Evolutionary conservation across 2,888 invertebrate species (phyloP).

Genomic region (Amphipoea lucens): DNA sequence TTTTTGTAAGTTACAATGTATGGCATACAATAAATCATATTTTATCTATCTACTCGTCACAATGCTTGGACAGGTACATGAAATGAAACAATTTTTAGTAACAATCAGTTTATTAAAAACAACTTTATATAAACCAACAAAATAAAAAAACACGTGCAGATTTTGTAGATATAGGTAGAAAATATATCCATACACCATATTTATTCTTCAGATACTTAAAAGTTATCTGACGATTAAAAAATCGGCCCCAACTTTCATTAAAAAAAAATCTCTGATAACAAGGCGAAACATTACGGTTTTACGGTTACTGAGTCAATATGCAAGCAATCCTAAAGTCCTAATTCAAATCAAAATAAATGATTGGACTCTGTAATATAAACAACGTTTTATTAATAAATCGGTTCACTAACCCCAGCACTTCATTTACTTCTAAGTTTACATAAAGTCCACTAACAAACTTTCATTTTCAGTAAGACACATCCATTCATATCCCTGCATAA

Average conservation of each 20-base stretch:
- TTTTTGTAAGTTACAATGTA: too few relatives aligned
- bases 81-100: too few relatives aligned
- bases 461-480: not conserved
- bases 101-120: too few relatives aligned
- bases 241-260: too few relatives aligned
- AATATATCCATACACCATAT: not conserved
- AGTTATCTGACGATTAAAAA: too few relatives aligned
- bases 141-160: too few relatives aligned
- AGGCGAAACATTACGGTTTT: not conserved
- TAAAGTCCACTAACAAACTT: not conserved
- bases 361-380: not conserved
- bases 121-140: too few relatives aligned
- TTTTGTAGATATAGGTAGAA: too few relatives aligned
- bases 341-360: too few relatives aligned
- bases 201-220: not conserved
- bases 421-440: not conserved
- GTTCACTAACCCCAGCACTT: not conserved
- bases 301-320: not conserved
- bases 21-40: too few relatives aligned
- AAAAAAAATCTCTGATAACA: not conserved
- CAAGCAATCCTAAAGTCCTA: not conserved
- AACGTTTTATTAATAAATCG: not conserved
- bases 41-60: too few relatives aligned
- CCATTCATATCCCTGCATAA: not conserved
- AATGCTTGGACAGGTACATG: too few relatives aligned